phyloP scores from a whole-genome alignment of 2,888 invertebrate species.

The Cephus sareptanus region DNA sequence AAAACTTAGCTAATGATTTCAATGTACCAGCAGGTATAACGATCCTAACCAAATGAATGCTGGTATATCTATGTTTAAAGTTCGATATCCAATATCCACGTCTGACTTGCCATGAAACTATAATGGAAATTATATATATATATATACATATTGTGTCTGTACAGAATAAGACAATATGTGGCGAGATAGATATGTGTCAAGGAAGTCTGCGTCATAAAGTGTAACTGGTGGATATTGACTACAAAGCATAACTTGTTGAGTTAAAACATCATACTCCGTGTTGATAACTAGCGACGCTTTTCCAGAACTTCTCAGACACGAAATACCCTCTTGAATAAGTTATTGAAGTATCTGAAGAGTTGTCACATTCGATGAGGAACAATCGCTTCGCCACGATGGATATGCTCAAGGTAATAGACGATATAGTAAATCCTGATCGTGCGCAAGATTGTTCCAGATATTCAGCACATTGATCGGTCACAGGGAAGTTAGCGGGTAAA shows the following conservation, averaged over 20 bases:
- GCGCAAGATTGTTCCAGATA: not conserved
- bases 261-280: not conserved
- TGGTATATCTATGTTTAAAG: not conserved
- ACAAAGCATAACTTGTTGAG: not conserved
- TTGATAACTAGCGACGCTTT: not conserved
- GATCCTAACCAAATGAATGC: not conserved
- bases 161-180: not conserved
- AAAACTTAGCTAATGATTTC: not conserved
- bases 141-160: conserved; percentile 1
- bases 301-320: not conserved
- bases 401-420: not conserved
- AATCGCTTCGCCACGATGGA: not conserved
- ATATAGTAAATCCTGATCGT: not conserved
- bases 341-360: not conserved
- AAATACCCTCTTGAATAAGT: not conserved
- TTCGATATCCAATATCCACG: conserved; percentile 37
- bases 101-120: conserved; percentile 28
- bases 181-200: not conserved
- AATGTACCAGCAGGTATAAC: not conserved
- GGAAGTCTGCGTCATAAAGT: not conserved
- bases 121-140: conserved; percentile 11
- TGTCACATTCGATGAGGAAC: not conserved
- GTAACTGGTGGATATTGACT: not conserved
- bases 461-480: not conserved
- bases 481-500: not conserved